phyloP scores from a whole-genome alignment of 2,113 vertebrate species.

The Perognathus longimembris region DNA sequence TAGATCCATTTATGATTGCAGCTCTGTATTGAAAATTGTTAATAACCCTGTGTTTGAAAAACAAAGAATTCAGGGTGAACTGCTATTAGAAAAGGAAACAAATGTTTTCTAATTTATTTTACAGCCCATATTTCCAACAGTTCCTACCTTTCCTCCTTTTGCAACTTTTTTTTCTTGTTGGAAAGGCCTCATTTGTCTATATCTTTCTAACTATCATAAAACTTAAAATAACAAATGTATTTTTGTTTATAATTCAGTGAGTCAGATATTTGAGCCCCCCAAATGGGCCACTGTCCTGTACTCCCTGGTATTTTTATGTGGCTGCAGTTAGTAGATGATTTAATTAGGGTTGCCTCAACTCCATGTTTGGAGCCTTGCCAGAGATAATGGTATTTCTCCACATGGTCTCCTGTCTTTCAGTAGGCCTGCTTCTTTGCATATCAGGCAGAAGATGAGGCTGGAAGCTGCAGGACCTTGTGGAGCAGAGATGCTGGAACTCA shows the following conservation, averaged over 20 bases:
- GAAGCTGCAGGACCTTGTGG: neutral
- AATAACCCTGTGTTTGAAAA: neutral
- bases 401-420: neutral
- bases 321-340: neutral
- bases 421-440: neutral
- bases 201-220: neutral
- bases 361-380: neutral
- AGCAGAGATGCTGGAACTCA: neutral
- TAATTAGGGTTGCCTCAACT: rapidly evolving
- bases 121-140: neutral
- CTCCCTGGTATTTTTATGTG: neutral
- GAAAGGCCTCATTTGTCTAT: neutral
- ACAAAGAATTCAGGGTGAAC: neutral
- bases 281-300: neutral
- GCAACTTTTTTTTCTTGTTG: neutral
- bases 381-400: neutral
- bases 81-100: neutral
- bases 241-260: neutral
- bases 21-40: neutral
- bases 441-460: neutral
- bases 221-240: neutral
- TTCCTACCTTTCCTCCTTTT: neutral
- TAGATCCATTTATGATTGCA: neutral
- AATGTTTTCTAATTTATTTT: neutral
- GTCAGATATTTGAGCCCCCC: neutral